phyloP scores from a whole-genome alignment of 2,888 invertebrate species.

The Tetragonisca angustula region DNA sequence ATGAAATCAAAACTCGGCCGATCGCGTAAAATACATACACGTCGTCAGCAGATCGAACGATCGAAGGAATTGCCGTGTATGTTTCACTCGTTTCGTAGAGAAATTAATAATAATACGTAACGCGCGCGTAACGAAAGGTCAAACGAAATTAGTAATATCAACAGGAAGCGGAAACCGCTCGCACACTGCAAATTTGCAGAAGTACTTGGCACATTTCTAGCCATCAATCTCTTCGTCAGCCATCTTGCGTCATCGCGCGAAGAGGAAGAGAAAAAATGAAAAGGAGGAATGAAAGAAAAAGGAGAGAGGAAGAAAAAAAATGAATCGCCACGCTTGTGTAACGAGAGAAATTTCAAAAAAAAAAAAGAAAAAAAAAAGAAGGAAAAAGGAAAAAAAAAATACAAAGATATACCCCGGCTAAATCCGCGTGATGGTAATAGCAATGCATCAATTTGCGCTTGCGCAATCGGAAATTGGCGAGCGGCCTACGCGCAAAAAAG shows the following conservation, averaged over 20 bases:
- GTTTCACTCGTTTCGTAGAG: no score
- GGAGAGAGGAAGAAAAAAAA: background rate
- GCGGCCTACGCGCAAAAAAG: constrained; percentile 14
- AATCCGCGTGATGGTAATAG: background rate
- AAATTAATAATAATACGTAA: no score
- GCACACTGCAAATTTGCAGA: background rate
- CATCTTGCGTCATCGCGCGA: background rate
- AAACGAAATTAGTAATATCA: background rate
- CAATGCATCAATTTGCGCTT: constrained; percentile 3
- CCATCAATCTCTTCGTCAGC: background rate
- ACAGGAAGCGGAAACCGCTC: background rate
- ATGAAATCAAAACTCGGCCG: no score
- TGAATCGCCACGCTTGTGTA: no score
- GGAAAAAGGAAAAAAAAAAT: background rate
- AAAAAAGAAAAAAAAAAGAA: no score
- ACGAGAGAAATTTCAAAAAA: constrained; percentile 9
- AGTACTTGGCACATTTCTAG: background rate
- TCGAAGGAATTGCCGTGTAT: no score
- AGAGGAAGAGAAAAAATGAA: background rate
- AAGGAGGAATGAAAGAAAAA: background rate
- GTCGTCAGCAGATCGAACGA: no score
- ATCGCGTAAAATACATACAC: no score
- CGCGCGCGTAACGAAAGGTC: background rate
- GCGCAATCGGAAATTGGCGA: constrained; percentile 24
- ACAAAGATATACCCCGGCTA: background rate